Base-by-base conservation (phyloP, 37 sponge, comb jelly and placozoan genomes). In the Mnemiopsis leidyi region DNA sequence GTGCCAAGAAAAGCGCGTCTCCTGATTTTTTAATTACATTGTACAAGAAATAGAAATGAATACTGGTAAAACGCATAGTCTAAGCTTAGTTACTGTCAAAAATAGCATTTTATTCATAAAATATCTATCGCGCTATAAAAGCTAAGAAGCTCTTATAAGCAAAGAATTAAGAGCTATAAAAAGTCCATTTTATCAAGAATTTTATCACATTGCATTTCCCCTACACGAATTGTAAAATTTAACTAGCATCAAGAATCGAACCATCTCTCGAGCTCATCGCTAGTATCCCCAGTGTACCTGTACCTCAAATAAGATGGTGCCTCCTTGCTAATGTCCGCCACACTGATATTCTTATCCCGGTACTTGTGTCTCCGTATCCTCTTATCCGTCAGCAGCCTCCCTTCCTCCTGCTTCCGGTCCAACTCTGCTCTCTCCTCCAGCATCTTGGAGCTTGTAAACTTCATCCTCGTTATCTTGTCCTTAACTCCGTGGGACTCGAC, bases 401-500 rank as follows among this genome's bases (percentile, higher is more conserved):
- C 82, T 36, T 79, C 82, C 36, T 79, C 82, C 36, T 23, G 30
- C 29, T 35, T 79, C 36, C 37, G 26, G 21, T 79, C 82, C 36
- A 36, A 35, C 82, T 79, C 82, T 20, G 82, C 82, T 36, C 82
- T 32, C 23, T 33, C 82, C 36, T 79, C 82, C 82, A 79, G 36
- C 36, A 79, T 32, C 36, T 79, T 79, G 21, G 82, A 79, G 37
- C 82, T 79, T 2, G 82, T 79, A 23, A 79, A 79, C 36, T 79
- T 79, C 82, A 79, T 79, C 82, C 82, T 32, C 9, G 82, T 79
- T 3, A 79, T 79, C 37, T 79, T 79, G 34, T 79, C 82, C 7
- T 33, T 79, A 34, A 79, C 82, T 36, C 82, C 82, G 36, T 2
- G 1, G 1, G 30, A 23, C 7, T 7, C 29, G 23, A 79, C 23